A percentile compares a stretch with the other conserved stretches of the same genome.
Conservation (phyloP, 1,140 invertebrate species). For the Drosophila sproati region DNA sequence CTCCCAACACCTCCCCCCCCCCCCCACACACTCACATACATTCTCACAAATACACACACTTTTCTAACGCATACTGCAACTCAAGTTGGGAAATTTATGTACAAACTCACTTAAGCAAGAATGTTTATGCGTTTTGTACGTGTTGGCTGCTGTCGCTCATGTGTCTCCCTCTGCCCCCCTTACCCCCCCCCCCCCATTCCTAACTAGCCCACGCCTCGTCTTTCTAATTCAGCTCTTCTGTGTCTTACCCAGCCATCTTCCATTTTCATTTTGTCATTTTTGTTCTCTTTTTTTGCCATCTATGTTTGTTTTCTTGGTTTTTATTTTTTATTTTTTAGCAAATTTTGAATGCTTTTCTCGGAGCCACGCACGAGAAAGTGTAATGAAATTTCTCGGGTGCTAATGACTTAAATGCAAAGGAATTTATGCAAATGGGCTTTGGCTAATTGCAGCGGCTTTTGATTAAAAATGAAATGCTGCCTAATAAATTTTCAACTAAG, state of each 20-base stretch:
- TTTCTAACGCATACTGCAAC: conserved; percentile 61
- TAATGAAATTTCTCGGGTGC: conserved; percentile 73
- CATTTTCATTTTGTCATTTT: conserved; percentile 48
- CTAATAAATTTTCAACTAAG: conserved; percentile 13
- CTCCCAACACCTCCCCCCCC: background rate
- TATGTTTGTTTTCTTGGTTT: background rate
- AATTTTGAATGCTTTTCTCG: conserved; percentile 36
- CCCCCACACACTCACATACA: background rate
- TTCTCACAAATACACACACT: background rate
- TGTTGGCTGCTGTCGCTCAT: conserved; percentile 76
- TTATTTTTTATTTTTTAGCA: conserved; percentile 24
- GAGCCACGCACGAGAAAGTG: conserved; percentile 51
- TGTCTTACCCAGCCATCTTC: conserved; percentile 8
- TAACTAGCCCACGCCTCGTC: conserved; percentile 23
- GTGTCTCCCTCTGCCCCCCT: conserved; percentile 28
- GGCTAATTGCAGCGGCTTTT: conserved; percentile 72
- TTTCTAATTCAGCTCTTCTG: conserved; percentile 14
- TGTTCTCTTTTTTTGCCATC: conserved; percentile 1
- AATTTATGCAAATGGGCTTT: conserved; percentile 59
- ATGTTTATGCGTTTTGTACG: conserved; percentile 82
- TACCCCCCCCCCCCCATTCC: background rate
- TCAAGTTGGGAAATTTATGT: conserved; percentile 77
- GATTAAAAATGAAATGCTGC: conserved; percentile 47
- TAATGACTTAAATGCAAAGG: conserved; percentile 77
- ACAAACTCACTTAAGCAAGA: conserved; percentile 81